A percentile compares a stretch with the other conserved stretches of the same genome.
Conservation (phyloP, 2,888 invertebrate genomes). For the Panopea generosa region DNA sequence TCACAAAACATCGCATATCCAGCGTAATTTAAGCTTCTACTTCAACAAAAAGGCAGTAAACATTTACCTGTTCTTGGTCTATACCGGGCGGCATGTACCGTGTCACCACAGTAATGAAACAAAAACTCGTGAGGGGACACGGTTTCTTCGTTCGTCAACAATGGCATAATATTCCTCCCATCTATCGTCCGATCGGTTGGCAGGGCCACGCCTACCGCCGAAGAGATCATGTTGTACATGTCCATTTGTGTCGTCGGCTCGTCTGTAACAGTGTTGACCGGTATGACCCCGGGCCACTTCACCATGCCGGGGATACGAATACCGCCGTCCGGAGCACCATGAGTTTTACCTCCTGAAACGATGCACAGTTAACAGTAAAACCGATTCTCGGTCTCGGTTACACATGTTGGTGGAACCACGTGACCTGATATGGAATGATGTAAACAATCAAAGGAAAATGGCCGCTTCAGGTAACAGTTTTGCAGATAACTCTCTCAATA, state of each 20-base stretch:
- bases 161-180: conserved; percentile 81
- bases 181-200: conserved; percentile 79
- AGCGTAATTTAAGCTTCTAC: too few species aligned
- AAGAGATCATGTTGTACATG: conserved; percentile 81
- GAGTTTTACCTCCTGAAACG: conserved; percentile 81
- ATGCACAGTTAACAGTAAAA: too few species aligned
- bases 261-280: conserved; percentile 70
- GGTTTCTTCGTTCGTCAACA: conserved; percentile 68
- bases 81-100: conserved; percentile 79
- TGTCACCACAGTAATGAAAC: conserved; percentile 84
- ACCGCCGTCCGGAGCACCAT: conserved; percentile 84
- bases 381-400: too few species aligned
- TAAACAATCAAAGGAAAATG: too few species aligned
- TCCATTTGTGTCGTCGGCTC: conserved; percentile 84
- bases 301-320: conserved; percentile 84
- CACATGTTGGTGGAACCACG: too few species aligned
- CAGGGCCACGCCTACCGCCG: conserved; percentile 67
- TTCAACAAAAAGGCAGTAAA: too few species aligned
- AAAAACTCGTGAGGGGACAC: conserved; percentile 79
- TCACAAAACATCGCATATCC: too few species aligned
- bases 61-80: conserved; percentile 70
- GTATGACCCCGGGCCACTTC: conserved; percentile 79
- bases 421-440: too few species aligned
- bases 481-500: too few species aligned
- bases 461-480: too few species aligned